Percentiles rank a stretch among this genome's conserved stretches.
These are phyloP conservation scores for Hylyphantes graminicola DNA, from an alignment of 1,140 invertebrate species.

Conservation along the genomic window DNA sequence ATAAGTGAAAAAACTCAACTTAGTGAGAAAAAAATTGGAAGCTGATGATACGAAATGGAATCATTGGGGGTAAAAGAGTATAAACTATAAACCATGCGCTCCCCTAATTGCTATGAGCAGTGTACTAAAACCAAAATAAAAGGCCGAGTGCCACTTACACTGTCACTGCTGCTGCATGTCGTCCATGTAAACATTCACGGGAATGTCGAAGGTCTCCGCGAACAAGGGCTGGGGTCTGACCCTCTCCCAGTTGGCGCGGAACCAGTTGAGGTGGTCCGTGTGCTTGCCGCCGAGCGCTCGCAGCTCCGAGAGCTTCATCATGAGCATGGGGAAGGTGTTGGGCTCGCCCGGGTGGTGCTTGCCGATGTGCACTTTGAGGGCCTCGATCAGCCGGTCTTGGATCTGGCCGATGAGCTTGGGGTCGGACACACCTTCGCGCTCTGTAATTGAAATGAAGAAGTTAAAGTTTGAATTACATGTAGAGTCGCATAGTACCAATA, in stretches of 20 bases:
- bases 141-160: slow-evolving; percentile 30
- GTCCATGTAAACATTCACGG: slow-evolving; percentile 80
- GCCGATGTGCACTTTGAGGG: slow-evolving; percentile 80
- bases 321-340: slow-evolving; percentile 77
- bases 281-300: slow-evolving; percentile 85
- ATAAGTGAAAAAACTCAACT: too few relatives aligned
- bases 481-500: too few relatives aligned
- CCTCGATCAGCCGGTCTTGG: slow-evolving; percentile 86
- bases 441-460: not conserved
- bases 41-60: too few relatives aligned
- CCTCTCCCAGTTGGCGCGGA: slow-evolving; percentile 86
- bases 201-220: slow-evolving; percentile 98
- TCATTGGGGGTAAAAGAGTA: too few relatives aligned
- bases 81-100: too few relatives aligned
- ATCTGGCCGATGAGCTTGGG: slow-evolving; percentile 82
- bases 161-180: slow-evolving; percentile 66
- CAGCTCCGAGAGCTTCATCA: slow-evolving; percentile 82
- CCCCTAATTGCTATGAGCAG: too few relatives aligned
- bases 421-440: slow-evolving; percentile 79
- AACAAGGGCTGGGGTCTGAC: slow-evolving; percentile 87
- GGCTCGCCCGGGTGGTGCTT: slow-evolving; percentile 72
- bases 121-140: too few relatives aligned
- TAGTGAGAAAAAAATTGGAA: too few relatives aligned
- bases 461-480: too few relatives aligned
- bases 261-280: slow-evolving; percentile 88